Evolutionary conservation across 2,888 invertebrate species (phyloP).

Genomic region (Idaea straminata): DNA sequence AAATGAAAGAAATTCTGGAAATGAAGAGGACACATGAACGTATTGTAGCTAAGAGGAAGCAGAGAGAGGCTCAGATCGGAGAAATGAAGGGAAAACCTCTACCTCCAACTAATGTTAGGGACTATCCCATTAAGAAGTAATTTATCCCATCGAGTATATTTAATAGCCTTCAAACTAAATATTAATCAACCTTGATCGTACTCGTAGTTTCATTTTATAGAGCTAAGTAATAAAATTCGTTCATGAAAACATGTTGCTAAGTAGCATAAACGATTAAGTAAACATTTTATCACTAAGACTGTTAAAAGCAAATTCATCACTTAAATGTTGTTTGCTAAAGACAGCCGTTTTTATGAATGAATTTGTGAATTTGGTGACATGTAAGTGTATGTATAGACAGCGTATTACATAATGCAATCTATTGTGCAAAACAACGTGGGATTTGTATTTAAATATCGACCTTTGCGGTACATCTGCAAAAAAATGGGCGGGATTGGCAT

Average conservation of each 20-base stretch:
- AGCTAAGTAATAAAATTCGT: background rate
- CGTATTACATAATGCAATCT: slow-evolving; percentile 16
- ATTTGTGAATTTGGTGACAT: slow-evolving; percentile 5
- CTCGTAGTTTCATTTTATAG: background rate
- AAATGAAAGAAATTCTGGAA: slow-evolving; percentile 95
- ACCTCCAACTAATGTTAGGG: slow-evolving; percentile 39
- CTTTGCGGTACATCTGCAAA: slow-evolving; percentile 30
- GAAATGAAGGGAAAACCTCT: slow-evolving; percentile 42
- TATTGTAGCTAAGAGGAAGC: slow-evolving; percentile 85
- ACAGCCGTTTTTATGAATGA: slow-evolving; percentile 17
- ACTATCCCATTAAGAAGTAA: slow-evolving; percentile 61
- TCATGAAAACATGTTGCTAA: background rate
- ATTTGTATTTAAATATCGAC: slow-evolving; percentile 39
- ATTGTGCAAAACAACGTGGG: slow-evolving; percentile 6
- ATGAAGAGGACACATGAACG: slow-evolving; percentile 93
- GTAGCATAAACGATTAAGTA: slow-evolving; percentile 12
- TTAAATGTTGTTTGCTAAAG: slow-evolving; percentile 14
- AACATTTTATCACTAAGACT: background rate
- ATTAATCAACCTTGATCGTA: background rate
- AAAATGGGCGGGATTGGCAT: slow-evolving; percentile 29
- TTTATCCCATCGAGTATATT: background rate
- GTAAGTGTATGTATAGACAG: slow-evolving; percentile 8
- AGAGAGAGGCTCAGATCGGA: slow-evolving; percentile 52
- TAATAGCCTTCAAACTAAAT: background rate
- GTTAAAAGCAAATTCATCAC: slow-evolving; percentile 6